A percentile compares a stretch with the other conserved stretches of the same genome.
phyloP scores from a whole-genome alignment of 2,113 vertebrate genomes.

The Malaclemys terrapin region DNA sequence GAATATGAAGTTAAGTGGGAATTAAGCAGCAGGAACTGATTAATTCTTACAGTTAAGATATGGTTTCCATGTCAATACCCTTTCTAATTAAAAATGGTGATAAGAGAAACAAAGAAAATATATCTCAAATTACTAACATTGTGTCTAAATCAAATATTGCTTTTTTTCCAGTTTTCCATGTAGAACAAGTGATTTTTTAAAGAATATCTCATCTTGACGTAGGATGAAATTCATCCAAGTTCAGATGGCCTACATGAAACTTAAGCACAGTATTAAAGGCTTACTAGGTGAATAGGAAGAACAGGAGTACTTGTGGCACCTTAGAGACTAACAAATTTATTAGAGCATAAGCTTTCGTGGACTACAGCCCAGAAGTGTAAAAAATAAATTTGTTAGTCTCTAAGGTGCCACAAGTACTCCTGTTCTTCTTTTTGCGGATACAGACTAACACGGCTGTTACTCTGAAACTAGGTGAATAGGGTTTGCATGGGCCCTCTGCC shows the following conservation, averaged over 20 bases:
- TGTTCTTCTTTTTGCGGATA: too few species aligned
- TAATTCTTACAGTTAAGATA: not conserved
- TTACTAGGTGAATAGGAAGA: not conserved
- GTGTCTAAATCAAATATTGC: not conserved
- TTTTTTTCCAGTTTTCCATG: not conserved
- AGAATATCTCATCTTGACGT: not conserved
- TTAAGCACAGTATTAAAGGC: not conserved
- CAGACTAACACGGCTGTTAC: too few species aligned
- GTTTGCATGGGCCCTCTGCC: not conserved
- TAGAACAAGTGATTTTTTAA: not conserved
- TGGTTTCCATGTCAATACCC: not conserved
- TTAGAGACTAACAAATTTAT: too few species aligned
- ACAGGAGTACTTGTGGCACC: too few species aligned
- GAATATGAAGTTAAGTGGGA: not conserved
- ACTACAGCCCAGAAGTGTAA: too few species aligned
- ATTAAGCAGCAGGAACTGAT: not conserved
- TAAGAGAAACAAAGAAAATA: not conserved
- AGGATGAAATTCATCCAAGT: not conserved
- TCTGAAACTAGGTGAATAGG: not conserved
- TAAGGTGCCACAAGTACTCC: too few species aligned
- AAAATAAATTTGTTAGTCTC: too few species aligned
- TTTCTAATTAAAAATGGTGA: not conserved
- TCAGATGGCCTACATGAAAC: not conserved
- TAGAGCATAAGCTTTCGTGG: too few species aligned
- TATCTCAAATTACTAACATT: not conserved